Percentiles rank a stretch among this genome's conserved stretches.
Conservation (phyloP, 2,888 invertebrate species). For the Eueremaeus valkanovi region DNA sequence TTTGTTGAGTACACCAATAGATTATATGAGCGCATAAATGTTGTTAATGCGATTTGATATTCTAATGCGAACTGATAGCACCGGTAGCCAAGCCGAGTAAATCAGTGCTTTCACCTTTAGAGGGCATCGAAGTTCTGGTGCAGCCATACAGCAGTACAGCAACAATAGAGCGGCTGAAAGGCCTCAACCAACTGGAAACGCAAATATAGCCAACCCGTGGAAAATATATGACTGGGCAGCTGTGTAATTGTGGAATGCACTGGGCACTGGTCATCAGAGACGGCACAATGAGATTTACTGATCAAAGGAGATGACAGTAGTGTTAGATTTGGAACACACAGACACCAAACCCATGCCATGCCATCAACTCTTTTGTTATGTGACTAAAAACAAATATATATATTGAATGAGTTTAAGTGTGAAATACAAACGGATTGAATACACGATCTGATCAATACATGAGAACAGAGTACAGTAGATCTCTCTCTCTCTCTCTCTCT, state of each 20-base stretch:
- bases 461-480: background rate
- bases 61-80: background rate
- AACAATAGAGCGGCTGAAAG: background rate
- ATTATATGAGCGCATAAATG: background rate
- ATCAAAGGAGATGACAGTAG: slow-evolving; percentile 8
- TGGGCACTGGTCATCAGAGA: slow-evolving; percentile 13
- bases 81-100: background rate
- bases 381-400: slow-evolving; percentile 18
- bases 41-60: background rate
- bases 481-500: background rate
- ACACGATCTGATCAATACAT: background rate
- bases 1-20: too few relatives aligned
- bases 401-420: background rate
- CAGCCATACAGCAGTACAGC: too few relatives aligned
- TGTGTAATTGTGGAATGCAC: slow-evolving; percentile 14
- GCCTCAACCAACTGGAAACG: slow-evolving; percentile 27
- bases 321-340: background rate
- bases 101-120: slow-evolving; percentile 2
- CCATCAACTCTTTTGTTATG: slow-evolving; percentile 29
- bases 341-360: background rate
- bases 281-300: slow-evolving; percentile 14
- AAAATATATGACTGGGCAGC: slow-evolving; percentile 33
- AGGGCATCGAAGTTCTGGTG: background rate
- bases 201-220: slow-evolving; percentile 33
- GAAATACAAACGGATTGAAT: slow-evolving; percentile 1